phyloP scores from a whole-genome alignment of 2,113 vertebrate genomes.

The Neomonachus schauinslandi region DNA sequence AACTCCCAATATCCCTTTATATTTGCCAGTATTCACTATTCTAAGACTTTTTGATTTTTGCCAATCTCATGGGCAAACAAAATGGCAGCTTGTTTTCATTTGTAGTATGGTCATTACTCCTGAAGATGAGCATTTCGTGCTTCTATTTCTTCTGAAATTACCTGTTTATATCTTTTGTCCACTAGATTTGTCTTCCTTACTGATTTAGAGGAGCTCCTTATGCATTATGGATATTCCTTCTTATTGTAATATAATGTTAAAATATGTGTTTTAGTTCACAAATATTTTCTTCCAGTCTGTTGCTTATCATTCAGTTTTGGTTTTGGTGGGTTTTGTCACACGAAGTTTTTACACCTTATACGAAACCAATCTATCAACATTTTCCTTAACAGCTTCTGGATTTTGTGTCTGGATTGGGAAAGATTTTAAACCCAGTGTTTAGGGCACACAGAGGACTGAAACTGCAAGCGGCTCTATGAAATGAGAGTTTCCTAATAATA shows the following conservation, averaged over 20 bases:
- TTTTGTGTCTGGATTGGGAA: background rate
- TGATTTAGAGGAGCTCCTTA: background rate
- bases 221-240: background rate
- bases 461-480: background rate
- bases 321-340: background rate
- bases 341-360: background rate
- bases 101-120: background rate
- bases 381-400: background rate
- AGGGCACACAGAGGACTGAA: background rate
- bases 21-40: background rate
- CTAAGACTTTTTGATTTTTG: background rate
- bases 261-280: background rate
- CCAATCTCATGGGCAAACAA: background rate
- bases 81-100: background rate
- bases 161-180: background rate
- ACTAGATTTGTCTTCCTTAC: background rate
- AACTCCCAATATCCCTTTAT: background rate
- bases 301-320: background rate
- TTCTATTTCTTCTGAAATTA: slow-evolving; percentile 7
- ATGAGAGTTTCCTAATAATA: background rate
- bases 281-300: background rate
- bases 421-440: background rate
- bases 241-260: background rate
- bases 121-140: background rate
- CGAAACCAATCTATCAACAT: background rate